Evolutionary conservation across 2,797 vertebrate genomes (phyloP).

Genomic region (Staurois parvus): DNA sequence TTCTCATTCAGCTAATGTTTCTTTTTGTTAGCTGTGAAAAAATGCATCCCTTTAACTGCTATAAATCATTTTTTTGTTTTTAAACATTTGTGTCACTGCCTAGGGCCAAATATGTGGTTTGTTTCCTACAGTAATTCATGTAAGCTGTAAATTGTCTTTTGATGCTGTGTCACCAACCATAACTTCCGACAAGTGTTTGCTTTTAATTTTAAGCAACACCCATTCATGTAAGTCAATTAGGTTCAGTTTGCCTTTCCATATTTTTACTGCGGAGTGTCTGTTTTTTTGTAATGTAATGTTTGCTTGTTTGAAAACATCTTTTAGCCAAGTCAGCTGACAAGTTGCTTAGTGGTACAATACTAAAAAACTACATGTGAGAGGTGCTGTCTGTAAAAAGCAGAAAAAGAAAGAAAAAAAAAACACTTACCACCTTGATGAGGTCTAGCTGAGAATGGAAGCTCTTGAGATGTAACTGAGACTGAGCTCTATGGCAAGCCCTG

Average conservation of each 20-base stretch:
- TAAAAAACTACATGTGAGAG: not conserved
- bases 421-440: no score
- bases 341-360: not conserved
- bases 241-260: constrained; percentile 2
- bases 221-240: constrained; percentile 41
- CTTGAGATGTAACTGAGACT: no score
- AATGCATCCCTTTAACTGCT: not conserved
- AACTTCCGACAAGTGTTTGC: constrained; percentile 48
- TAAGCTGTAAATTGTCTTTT: constrained; percentile 29
- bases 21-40: constrained; percentile 1
- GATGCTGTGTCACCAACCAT: not conserved
- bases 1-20: not conserved
- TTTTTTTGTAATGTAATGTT: constrained; percentile 16
- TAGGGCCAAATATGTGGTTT: constrained; percentile 19
- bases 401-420: not conserved
- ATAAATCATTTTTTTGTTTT: constrained; percentile 12
- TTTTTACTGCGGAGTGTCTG: constrained; percentile 33
- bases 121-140: constrained; percentile 36
- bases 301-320: not conserved
- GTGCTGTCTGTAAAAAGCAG: no score
- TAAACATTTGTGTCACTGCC: constrained; percentile 27
- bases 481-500: no score
- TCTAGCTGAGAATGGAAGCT: no score
- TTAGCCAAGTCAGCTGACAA: not conserved
- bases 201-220: constrained; percentile 27